A percentile compares a stretch with the other conserved stretches of the same genome.
phyloP scores from a whole-genome alignment of 2,888 invertebrate species.

The Seladonia tumulorum region DNA sequence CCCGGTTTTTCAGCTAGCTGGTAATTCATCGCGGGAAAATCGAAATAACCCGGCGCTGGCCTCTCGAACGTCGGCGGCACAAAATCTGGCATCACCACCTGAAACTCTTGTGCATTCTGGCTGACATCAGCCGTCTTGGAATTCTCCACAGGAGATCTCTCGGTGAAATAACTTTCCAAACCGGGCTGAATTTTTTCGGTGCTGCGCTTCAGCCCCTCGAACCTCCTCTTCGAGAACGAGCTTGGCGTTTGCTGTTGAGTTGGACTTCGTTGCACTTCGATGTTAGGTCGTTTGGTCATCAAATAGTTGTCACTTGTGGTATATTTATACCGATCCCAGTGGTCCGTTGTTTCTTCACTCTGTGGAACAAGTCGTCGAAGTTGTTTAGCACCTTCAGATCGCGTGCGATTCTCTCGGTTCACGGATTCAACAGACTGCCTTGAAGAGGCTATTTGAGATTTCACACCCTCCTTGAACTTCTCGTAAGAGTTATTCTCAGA shows the following conservation, averaged over 20 bases:
- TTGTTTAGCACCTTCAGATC: not conserved
- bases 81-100: not conserved
- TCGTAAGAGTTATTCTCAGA: not conserved
- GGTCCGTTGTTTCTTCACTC: not conserved
- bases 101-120: not conserved
- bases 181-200: not conserved
- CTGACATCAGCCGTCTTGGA: not conserved
- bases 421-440: not conserved
- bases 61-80: constrained; percentile 44
- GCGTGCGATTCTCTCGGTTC: not conserved
- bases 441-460: not conserved
- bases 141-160: not conserved
- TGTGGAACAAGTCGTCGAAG: not conserved
- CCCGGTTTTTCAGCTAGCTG: constrained; percentile 39
- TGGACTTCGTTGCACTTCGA: not conserved
- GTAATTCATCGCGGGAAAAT: constrained; percentile 65
- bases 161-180: not conserved
- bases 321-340: constrained; percentile 41
- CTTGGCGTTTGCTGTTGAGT: not conserved
- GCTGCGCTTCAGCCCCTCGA: constrained; percentile 31
- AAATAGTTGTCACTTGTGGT: not conserved
- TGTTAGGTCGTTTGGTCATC: not conserved
- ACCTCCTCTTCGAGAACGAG: constrained; percentile 3
- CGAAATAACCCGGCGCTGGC: constrained; percentile 66
- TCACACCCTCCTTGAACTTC: not conserved